Percentiles rank a stretch among this genome's conserved stretches.
Conservation (phyloP, 2,797 vertebrate genomes). For the Spatula clypeata region DNA sequence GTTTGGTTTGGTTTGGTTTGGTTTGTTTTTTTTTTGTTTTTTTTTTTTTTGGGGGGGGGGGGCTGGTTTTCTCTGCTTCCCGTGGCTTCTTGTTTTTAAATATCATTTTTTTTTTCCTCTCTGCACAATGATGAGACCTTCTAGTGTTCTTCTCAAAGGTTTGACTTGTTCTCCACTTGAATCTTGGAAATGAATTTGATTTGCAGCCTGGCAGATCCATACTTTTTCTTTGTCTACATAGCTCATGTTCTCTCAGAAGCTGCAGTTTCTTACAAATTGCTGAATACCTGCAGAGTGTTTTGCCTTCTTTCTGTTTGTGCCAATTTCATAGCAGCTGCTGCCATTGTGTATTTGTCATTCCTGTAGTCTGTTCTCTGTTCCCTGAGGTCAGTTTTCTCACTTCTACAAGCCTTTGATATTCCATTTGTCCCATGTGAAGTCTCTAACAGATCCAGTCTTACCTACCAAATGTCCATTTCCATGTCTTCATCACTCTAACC, state of each 20-base stretch:
- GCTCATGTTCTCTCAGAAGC: fast-evolving
- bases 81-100: neutral
- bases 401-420: neutral
- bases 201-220: neutral
- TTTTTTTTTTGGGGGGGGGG: no score
- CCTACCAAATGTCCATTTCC: neutral
- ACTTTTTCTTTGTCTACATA: neutral
- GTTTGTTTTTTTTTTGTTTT: neutral
- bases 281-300: neutral
- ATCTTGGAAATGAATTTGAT: neutral
- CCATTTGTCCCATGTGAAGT: neutral
- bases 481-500: neutral
- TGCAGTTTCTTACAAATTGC: neutral
- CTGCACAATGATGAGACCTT: neutral
- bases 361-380: neutral
- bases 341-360: neutral
- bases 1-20: no score
- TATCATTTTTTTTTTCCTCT: neutral
- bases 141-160: neutral
- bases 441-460: neutral
- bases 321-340: neutral
- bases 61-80: neutral
- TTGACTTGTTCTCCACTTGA: neutral
- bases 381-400: neutral
- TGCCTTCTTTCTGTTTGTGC: neutral